Percentiles rank a stretch among this genome's conserved stretches.
Conservation (phyloP, 2,797 vertebrate genomes). For the Luscinia luscinia region DNA sequence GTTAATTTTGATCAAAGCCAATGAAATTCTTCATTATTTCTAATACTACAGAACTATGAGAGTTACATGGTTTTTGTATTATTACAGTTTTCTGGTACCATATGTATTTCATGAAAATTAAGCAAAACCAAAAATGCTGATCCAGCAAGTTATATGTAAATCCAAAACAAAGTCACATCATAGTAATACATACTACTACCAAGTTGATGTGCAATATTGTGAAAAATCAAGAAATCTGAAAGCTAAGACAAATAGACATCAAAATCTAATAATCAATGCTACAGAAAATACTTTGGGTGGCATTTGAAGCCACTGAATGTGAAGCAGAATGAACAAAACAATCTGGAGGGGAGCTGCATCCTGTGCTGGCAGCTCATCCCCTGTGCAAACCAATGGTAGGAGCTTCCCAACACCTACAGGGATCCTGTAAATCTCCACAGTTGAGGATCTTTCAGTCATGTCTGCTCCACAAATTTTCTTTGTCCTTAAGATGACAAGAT, state of each 20-base stretch:
- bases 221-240: neutral
- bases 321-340: neutral
- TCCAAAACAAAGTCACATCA: neutral
- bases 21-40: neutral
- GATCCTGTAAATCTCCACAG: neutral
- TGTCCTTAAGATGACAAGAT: neutral
- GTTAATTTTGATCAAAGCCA: neutral
- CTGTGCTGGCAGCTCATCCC: neutral
- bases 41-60: neutral
- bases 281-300: neutral
- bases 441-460: neutral
- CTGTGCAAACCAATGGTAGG: neutral
- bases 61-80: fast-evolving
- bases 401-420: neutral
- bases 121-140: neutral
- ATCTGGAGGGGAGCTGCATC: neutral
- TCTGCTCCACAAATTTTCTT: neutral
- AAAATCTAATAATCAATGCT: neutral
- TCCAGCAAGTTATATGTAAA: neutral
- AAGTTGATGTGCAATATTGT: neutral
- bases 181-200: neutral
- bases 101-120: neutral
- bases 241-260: fast-evolving
- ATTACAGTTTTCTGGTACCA: neutral
- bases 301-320: neutral